These are phyloP conservation scores for Erebia epiphron DNA, from an alignment of 2,888 invertebrate genomes.

Conservation along the genomic window DNA sequence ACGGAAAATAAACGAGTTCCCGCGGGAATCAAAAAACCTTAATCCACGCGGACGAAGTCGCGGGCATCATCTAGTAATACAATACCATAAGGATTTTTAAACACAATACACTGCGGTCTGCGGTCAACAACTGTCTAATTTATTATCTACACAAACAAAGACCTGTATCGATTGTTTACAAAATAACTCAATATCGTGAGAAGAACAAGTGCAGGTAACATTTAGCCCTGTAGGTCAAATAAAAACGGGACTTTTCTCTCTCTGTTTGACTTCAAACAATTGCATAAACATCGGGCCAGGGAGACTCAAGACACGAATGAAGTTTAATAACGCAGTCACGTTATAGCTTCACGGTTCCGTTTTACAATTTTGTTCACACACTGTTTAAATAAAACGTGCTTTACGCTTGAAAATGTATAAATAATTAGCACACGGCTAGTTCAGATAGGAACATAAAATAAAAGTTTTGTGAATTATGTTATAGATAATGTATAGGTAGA, in stretches of 20 bases:
- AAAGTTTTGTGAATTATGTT: too few relatives aligned
- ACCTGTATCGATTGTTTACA: slow-evolving; percentile 28
- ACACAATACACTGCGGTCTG: neutral
- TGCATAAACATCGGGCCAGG: slow-evolving; percentile 47
- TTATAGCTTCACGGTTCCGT: slow-evolving; percentile 60
- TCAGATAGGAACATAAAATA: too few relatives aligned
- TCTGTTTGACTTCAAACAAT: slow-evolving; percentile 51
- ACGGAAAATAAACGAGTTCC: too few relatives aligned
- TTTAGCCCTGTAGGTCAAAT: slow-evolving; percentile 45
- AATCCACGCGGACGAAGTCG: too few relatives aligned
- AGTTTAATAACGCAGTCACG: slow-evolving; percentile 70
- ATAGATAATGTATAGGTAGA: too few relatives aligned
- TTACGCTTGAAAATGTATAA: slow-evolving; percentile 54
- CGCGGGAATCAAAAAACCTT: too few relatives aligned
- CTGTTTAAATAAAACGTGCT: slow-evolving; percentile 57
- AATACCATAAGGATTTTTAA: too few relatives aligned
- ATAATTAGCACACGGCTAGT: slow-evolving; percentile 49
- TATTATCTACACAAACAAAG: slow-evolving; percentile 22
- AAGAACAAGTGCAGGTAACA: slow-evolving; percentile 37
- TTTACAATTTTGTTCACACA: slow-evolving; percentile 69
- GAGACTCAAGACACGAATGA: slow-evolving; percentile 43
- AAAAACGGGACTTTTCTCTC: slow-evolving; percentile 48
- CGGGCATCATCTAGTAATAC: too few relatives aligned
- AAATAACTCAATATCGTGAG: slow-evolving; percentile 38
- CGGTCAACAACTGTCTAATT: neutral